A percentile compares a stretch with the other conserved stretches of the same genome.
phyloP scores from a whole-genome alignment of 2,797 vertebrate species.

The Paguma larvata region DNA sequence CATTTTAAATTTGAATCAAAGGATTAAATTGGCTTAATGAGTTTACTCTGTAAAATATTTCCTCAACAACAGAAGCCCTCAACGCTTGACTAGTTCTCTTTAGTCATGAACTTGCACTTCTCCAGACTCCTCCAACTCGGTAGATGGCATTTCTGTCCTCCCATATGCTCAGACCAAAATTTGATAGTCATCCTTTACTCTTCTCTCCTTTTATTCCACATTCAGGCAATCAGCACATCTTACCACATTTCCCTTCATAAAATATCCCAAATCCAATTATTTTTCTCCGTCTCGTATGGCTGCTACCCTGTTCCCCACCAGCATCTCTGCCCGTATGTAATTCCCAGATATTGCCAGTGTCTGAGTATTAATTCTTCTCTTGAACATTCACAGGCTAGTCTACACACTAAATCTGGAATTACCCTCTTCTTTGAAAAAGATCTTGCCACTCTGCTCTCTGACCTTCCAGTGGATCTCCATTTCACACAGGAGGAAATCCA shows the following conservation, averaged over 20 bases:
- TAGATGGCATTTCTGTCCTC: not conserved
- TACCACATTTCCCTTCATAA: not conserved
- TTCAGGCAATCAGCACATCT: not conserved
- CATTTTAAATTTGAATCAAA: slow-evolving; percentile 41
- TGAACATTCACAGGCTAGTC: not conserved
- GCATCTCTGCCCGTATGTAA: not conserved
- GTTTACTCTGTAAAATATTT: not conserved
- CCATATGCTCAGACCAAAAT: not conserved
- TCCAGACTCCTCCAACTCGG: not conserved
- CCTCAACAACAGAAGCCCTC: not conserved
- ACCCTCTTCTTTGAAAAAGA: not conserved
- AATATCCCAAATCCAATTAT: not conserved
- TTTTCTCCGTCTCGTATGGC: not conserved
- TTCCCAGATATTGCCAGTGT: not conserved
- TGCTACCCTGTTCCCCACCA: not conserved
- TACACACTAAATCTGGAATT: slow-evolving; percentile 47
- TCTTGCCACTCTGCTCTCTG: not conserved
- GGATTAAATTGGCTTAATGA: slow-evolving; percentile 37
- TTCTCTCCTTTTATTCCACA: not conserved
- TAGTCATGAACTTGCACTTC: not conserved
- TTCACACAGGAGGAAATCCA: not conserved
- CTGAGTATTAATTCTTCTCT: not conserved
- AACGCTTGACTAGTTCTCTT: not conserved
- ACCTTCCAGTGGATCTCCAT: not conserved
- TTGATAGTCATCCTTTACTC: not conserved